Conservation (phyloP, 2,113 vertebrate species). For the Columba livia region DNA sequence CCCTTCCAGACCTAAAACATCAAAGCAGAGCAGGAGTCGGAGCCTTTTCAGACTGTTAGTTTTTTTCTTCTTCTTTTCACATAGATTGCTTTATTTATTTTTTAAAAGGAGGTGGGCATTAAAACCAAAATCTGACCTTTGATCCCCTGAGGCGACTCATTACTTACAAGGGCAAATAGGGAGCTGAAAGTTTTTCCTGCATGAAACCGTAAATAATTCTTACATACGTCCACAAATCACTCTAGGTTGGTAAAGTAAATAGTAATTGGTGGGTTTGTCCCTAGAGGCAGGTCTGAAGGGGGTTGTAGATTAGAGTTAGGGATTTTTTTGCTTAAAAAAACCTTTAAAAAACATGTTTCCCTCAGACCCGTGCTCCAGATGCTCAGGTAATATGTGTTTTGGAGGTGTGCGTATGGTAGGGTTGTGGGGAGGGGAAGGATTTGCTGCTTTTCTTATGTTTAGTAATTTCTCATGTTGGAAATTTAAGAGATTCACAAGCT, state of each 20-base stretch:
- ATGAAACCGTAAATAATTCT: constrained; percentile 67
- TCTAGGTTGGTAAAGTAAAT: constrained; percentile 65
- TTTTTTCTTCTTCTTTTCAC: constrained; percentile 35
- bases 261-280: constrained; percentile 68
- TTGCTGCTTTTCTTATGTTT: neutral
- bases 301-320: constrained; percentile 44
- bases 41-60: constrained; percentile 37
- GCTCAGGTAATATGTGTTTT: neutral
- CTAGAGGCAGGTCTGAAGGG: constrained; percentile 59
- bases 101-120: constrained; percentile 52
- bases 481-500: constrained; percentile 2
- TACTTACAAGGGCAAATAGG: constrained; percentile 59
- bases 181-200: constrained; percentile 51
- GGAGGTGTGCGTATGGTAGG: neutral
- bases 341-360: constrained; percentile 25
- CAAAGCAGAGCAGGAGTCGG: constrained; percentile 65
- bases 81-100: constrained; percentile 63
- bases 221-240: constrained; percentile 67
- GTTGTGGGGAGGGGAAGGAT: neutral
- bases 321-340: constrained; percentile 18
- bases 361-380: constrained; percentile 52
- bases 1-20: constrained; percentile 64
- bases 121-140: constrained; percentile 61
- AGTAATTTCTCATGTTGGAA: neutral
- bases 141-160: constrained; percentile 62